Evolutionary conservation across 2,888 invertebrate genomes (phyloP).

Genomic region (Troides helena): DNA sequence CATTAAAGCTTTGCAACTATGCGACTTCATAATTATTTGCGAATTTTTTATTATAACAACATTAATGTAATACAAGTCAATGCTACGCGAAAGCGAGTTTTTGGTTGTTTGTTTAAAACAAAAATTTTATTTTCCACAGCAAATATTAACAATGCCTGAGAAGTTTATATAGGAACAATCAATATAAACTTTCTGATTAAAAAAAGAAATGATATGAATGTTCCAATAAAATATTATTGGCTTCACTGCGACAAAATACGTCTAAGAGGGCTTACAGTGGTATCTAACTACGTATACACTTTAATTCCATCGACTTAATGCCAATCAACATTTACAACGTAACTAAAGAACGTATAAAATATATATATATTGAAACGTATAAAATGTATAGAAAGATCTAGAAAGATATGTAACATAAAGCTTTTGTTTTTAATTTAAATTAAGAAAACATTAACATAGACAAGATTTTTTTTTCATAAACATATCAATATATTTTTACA

Average conservation of each 20-base stretch:
- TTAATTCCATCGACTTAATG: too few relatives aligned
- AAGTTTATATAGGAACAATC: too few relatives aligned
- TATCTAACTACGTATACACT: too few relatives aligned
- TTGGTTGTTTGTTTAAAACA: constrained; percentile 1
- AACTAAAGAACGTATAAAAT: too few relatives aligned
- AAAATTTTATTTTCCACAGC: neutral
- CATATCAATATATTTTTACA: too few relatives aligned
- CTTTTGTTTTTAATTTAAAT: too few relatives aligned
- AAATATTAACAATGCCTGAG: neutral
- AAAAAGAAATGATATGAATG: neutral
- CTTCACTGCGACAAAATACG: constrained; percentile 1
- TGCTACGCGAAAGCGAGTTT: constrained; percentile 57
- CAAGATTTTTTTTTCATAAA: too few relatives aligned
- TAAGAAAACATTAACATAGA: too few relatives aligned
- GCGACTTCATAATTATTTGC: constrained; percentile 58
- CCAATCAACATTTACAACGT: too few relatives aligned
- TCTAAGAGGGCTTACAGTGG: neutral
- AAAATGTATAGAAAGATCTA: too few relatives aligned
- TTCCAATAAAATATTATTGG: neutral
- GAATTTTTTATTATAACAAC: constrained; percentile 48
- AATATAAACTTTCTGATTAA: neutral
- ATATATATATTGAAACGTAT: too few relatives aligned
- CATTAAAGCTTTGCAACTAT: constrained; percentile 38
- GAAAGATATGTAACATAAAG: too few relatives aligned
- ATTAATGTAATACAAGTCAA: constrained; percentile 28